Evolutionary conservation across 53 echinoderm and acorn worm species (phyloP), one percentile per base, ranked within the genome.

Genomic region (Echinometra lucunter): DNA sequence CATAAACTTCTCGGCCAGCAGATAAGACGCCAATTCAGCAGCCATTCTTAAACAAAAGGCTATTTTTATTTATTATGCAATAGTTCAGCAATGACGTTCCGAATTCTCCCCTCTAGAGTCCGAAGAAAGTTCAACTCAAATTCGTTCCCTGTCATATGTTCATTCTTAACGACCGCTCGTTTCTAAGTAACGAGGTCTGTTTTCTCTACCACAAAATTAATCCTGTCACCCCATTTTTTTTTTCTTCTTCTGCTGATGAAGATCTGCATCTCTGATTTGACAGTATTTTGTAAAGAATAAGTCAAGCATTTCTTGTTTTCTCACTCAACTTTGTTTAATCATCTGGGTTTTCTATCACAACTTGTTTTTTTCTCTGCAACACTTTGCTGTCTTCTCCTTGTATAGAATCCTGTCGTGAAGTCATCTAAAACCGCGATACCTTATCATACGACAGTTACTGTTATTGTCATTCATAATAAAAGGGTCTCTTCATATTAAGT

Each of bases 1-100:
- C 19, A 42, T 19, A 78, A 38, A 78, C 38, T 35, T 78, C 21
- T 38, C 42, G 5, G 38, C 40, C 17, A 78, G 78, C 42, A 78
- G 19, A 78, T 42, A 78, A 40, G 40, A 78, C 78, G 78, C 78
- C 21, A 78, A 78, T 42, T 78, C 78, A 78, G 78, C 38, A 78
- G 78, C 40, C 44, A 78, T 78, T 74, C 78, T 78, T 78, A 17
- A 17, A 78, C 53, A 53, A 53, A 13, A 53, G 9, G 53, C 8
- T 53, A 11, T 53, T 53, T 13, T 53, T 13, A 1, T 9, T 9
- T 53, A 13, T 53, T 53, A 53, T 0, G 53, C 0, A 53, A 13
- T 11, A 53, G 53, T 53, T 53, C 38, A 42, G 42, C 38, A 42
- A 15, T 32, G 30, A 34, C 10, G 34, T 69, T 69, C 9, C 28